phyloP scores from a whole-genome alignment of 1,140 invertebrate species.

The Trachymyrmex cornetzi region DNA sequence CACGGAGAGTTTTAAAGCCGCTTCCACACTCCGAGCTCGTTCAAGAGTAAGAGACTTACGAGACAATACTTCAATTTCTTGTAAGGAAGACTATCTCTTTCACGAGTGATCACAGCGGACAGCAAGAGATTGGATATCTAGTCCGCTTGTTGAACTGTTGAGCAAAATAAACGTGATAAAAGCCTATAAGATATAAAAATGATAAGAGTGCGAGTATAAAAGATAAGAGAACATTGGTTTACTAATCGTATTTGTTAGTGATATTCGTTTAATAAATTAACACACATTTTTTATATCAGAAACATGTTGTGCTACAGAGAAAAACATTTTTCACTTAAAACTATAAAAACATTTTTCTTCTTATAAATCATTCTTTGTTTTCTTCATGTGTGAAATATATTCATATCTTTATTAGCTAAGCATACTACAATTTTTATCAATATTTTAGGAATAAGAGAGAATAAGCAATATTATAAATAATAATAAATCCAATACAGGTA shows the following conservation, averaged over 20 bases:
- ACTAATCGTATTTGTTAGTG: background rate
- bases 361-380: background rate
- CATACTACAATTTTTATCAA: background rate
- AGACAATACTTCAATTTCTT: slow-evolving; percentile 59
- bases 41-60: slow-evolving; percentile 30
- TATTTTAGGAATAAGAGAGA: background rate
- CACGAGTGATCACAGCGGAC: background rate
- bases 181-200: slow-evolving; percentile 17
- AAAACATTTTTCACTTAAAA: background rate
- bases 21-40: background rate
- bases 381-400: background rate
- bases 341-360: background rate
- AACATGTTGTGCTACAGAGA: background rate
- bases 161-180: slow-evolving; percentile 10
- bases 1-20: slow-evolving; percentile 26
- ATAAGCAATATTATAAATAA: background rate
- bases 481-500: too few relatives aligned
- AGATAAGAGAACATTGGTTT: background rate
- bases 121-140: slow-evolving; percentile 43
- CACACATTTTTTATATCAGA: background rate
- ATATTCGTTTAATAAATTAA: background rate
- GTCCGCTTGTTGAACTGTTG: background rate
- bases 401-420: background rate
- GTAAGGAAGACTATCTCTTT: background rate
- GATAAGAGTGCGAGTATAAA: background rate